phyloP scores from a whole-genome alignment of 2,888 invertebrate genomes.

The Chymomyza fuscimana region DNA sequence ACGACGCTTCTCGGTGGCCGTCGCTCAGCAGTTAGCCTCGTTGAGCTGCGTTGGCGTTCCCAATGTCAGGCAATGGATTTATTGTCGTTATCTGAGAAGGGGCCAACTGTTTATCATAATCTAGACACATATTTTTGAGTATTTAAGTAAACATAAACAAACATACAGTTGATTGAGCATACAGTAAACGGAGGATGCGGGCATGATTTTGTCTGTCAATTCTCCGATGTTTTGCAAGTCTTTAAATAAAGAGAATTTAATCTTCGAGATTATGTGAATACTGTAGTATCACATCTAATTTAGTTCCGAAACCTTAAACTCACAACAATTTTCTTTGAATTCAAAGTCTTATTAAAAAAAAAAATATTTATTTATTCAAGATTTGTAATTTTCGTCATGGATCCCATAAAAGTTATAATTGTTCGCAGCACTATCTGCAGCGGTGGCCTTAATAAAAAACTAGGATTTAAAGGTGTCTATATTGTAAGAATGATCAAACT shows the following conservation, averaged over 20 bases:
- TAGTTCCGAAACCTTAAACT: too few relatives aligned
- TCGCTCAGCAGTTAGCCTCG: slow-evolving; percentile 9
- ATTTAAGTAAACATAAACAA: slow-evolving; percentile 62
- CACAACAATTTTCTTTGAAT: neutral
- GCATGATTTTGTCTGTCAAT: neutral
- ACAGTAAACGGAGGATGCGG: neutral
- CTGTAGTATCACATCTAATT: too few relatives aligned
- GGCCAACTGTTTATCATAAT: slow-evolving; percentile 69
- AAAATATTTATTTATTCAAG: neutral
- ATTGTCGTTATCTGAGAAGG: slow-evolving; percentile 59
- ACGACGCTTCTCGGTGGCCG: neutral
- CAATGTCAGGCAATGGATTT: slow-evolving; percentile 53
- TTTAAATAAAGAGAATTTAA: neutral
- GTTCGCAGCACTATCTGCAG: neutral
- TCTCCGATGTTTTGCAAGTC: neutral
- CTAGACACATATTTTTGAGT: slow-evolving; percentile 65
- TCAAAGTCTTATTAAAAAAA: neutral
- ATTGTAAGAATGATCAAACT: neutral
- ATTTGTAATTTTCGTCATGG: neutral
- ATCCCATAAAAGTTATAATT: neutral
- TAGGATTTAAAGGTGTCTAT: neutral
- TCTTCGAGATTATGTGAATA: too few relatives aligned
- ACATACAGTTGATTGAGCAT: slow-evolving; percentile 37
- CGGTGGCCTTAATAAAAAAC: neutral
- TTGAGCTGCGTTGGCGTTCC: slow-evolving; percentile 55